phyloP scores from a whole-genome alignment of 2,888 invertebrate genomes.

The Parnassius apollo region DNA sequence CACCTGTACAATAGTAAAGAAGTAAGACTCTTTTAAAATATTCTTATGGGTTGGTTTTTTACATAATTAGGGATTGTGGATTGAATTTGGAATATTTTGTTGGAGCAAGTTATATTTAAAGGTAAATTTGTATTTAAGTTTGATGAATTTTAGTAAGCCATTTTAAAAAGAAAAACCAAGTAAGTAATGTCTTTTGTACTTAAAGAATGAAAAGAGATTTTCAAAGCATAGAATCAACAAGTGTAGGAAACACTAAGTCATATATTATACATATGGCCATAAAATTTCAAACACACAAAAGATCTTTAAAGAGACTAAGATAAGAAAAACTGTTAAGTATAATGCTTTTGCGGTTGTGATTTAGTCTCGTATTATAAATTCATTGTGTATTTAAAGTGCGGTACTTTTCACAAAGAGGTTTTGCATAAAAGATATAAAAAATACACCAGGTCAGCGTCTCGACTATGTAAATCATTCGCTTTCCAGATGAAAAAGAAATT shows the following conservation, averaged over 20 bases:
- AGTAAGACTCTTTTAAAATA: too few relatives aligned
- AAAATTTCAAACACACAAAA: conserved; percentile 7
- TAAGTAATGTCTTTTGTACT: too few relatives aligned
- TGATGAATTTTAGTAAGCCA: too few relatives aligned
- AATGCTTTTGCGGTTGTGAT: conserved; percentile 10
- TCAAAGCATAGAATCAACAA: background rate
- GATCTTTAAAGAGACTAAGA: background rate
- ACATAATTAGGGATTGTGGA: too few relatives aligned
- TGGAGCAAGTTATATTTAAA: too few relatives aligned
- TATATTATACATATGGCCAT: background rate
- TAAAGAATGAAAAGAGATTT: too few relatives aligned
- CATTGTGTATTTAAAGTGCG: conserved; percentile 8
- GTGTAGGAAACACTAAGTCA: background rate
- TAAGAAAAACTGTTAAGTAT: background rate
- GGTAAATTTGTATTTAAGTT: too few relatives aligned
- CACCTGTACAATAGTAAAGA: too few relatives aligned
- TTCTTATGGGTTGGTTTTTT: too few relatives aligned
- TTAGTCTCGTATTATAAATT: conserved; percentile 14
- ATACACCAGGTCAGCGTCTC: conserved; percentile 1
- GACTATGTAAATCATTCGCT: conserved; percentile 6
- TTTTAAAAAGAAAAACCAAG: too few relatives aligned
- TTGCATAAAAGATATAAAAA: conserved; percentile 6
- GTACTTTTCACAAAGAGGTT: conserved; percentile 5
- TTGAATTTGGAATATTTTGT: too few relatives aligned
- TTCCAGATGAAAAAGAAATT: conserved; percentile 1